Conservation (phyloP, 1,140 invertebrate species). For the Mercenaria mercenaria region DNA sequence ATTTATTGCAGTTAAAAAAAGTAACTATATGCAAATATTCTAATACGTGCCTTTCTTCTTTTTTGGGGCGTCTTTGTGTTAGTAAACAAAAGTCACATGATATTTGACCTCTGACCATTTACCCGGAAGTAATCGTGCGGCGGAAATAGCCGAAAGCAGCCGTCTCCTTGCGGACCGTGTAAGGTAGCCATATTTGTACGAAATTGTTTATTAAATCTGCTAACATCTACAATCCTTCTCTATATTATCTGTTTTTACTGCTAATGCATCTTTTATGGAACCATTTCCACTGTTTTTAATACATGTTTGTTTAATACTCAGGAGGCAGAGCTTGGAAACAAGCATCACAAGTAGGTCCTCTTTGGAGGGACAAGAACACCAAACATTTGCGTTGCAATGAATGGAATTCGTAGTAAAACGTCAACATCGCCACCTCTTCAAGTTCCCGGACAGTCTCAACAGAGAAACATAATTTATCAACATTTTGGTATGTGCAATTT, state of each 20-base stretch:
- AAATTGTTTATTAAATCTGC: constrained; percentile 49
- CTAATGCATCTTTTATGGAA: not conserved
- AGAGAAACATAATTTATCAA: constrained; percentile 74
- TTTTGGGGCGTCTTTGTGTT: constrained; percentile 9
- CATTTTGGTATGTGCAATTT: constrained; percentile 43
- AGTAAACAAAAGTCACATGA: constrained; percentile 43
- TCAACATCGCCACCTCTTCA: constrained; percentile 76
- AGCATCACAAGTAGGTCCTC: constrained; percentile 78
- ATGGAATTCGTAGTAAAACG: constrained; percentile 78
- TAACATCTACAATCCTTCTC: constrained; percentile 67
- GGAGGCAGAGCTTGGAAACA: constrained; percentile 83
- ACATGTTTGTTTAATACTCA: constrained; percentile 73
- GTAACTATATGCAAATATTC: too few relatives aligned
- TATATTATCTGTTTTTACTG: constrained; percentile 1
- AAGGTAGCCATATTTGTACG: constrained; percentile 80
- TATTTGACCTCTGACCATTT: constrained; percentile 61
- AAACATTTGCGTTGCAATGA: constrained; percentile 82
- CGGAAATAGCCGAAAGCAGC: constrained; percentile 74
- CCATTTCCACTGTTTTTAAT: constrained; percentile 31
- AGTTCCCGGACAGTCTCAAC: constrained; percentile 71
- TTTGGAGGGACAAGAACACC: constrained; percentile 74
- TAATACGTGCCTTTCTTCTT: too few relatives aligned
- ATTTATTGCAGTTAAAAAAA: too few relatives aligned
- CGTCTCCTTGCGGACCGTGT: constrained; percentile 80
- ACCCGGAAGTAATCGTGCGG: constrained; percentile 50